Conservation (phyloP, 2,888 invertebrate genomes). For the Dromius quadrimaculatus region DNA sequence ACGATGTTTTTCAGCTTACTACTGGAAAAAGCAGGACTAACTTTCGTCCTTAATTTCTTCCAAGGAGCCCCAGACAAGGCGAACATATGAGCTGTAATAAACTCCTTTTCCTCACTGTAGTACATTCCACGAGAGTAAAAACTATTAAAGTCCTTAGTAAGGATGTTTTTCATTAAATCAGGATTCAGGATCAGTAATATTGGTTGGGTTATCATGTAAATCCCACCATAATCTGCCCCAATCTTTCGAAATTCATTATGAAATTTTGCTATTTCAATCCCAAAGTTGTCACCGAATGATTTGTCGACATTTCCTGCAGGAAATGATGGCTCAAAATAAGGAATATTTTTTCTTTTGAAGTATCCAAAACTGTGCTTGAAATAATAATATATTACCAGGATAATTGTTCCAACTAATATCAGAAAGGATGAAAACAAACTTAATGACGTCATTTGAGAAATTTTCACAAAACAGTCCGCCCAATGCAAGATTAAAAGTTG, state of each 20-base stretch:
- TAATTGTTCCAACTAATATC: background rate
- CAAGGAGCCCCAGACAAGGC: conserved; percentile 60
- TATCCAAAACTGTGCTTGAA: conserved; percentile 12
- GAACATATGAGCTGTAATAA: conserved; percentile 58
- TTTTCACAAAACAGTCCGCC: background rate
- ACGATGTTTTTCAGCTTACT: conserved; percentile 62
- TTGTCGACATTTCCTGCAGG: conserved; percentile 57
- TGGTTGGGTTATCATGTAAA: conserved; percentile 56
- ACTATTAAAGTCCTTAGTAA: conserved; percentile 59
- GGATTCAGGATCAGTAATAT: conserved; percentile 58
- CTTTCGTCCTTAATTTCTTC: conserved; percentile 60
- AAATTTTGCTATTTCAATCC: conserved; percentile 54
- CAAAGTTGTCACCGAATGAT: conserved; percentile 30
- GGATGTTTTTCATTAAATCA: conserved; percentile 57
- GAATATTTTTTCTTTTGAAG: conserved; percentile 1
- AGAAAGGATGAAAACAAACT: no score
- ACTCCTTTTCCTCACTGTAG: conserved; percentile 56
- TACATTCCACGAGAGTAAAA: conserved; percentile 59
- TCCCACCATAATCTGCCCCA: conserved; percentile 56
- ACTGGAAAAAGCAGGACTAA: conserved; percentile 62
- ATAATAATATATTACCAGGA: background rate
- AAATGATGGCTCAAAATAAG: conserved; percentile 55
- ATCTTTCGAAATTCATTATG: conserved; percentile 56
- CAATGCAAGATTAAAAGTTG: no score
- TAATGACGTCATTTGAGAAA: no score